phyloP scores from a whole-genome alignment of 2,888 invertebrate species.

The Conomelus anceps region DNA sequence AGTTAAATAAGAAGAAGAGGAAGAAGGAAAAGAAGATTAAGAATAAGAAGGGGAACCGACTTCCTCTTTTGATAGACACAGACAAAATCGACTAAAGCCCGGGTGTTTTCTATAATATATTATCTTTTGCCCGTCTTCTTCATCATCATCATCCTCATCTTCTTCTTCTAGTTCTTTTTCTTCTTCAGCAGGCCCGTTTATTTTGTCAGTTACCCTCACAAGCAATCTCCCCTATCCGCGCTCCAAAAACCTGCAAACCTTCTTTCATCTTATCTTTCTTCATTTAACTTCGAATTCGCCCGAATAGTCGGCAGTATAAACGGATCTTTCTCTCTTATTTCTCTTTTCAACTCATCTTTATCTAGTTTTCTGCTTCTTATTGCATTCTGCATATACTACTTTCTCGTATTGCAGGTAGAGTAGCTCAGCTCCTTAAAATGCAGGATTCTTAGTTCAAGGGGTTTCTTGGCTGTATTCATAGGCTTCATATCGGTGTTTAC shows the following conservation, averaged over 20 bases:
- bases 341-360: no score
- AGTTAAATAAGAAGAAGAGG: neutral
- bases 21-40: neutral
- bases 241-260: neutral
- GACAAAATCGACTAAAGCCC: neutral
- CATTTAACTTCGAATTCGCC: neutral
- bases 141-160: neutral
- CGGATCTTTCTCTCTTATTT: no score
- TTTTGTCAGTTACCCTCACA: neutral
- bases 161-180: neutral
- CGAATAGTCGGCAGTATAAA: neutral
- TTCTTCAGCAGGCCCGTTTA: neutral
- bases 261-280: neutral
- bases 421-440: no score
- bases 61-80: neutral
- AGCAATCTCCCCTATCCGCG: neutral
- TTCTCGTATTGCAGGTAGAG: no score
- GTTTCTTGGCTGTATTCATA: no score
- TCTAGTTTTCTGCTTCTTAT: no score
- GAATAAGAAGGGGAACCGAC: neutral
- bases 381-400: no score
- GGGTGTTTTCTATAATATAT: neutral
- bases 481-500: no score
- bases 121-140: neutral
- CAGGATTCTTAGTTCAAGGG: no score